Evolutionary conservation across 2,888 invertebrate genomes (phyloP), one percentile per base, ranked within the genome.

Genomic region (Harpagoxenus sublaevis): DNA sequence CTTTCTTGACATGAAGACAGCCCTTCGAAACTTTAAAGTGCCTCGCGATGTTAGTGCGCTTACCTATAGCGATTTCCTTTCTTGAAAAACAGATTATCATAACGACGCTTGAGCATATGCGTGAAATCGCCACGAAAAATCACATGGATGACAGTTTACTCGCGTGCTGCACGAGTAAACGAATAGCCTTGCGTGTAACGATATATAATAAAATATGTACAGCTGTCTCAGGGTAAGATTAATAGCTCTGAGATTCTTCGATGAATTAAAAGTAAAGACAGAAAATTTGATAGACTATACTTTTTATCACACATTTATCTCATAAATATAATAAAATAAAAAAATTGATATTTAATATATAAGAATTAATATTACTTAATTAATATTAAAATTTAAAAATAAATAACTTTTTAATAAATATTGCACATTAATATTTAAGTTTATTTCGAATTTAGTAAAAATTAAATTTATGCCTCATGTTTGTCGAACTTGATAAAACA

Each of bases 1-100:
- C 79, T 71, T 73, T 62, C 23, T 48, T 12, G 57, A 48, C 79
- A 60, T 35, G 79, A 79, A 60, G 71, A 71, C 57, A 71, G 79
- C 45, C 35, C 48, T 71, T 71, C 35, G 73, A 18, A 71, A 79
- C 73, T 60, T 73, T 73, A 60, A 73, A 71, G 60, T 71, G 39
- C 23, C 23, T 12, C 31, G 3, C 42, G 66, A 48, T 39, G 60
- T 78, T 42, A 12, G 78, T 68, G 39, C 60, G 28, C 60, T 18
- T 23, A 23, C 23, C 23, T 23, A 23, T 23, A 51, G 39, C 48
- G 48, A 79, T 79, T 79, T 79, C 35, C 35, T 57, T 79, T 71
- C 28, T 79, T 12, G 28, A 5, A 48, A 39, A 73, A 73, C 12
- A 60, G 79, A 79, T 79, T 73, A 73, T 10, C 31, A 71, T 79